phyloP scores from a whole-genome alignment of 2,888 invertebrate genomes.

The Liodrosophila aerea region DNA sequence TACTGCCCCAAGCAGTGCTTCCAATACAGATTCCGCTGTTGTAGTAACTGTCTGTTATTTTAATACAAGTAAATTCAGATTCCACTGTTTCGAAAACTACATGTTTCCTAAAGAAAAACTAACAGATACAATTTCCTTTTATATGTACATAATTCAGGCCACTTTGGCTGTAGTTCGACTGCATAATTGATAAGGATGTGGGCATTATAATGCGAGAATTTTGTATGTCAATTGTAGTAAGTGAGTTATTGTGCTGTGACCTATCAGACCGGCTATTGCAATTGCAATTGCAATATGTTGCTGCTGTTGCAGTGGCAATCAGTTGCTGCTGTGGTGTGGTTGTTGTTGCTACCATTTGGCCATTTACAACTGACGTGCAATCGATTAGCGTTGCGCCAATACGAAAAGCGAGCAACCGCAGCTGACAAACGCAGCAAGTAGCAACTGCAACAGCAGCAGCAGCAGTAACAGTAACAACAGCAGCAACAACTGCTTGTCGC shows the following conservation, averaged over 20 bases:
- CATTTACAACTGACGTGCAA: conserved; percentile 42
- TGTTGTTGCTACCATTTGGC: conserved; percentile 7
- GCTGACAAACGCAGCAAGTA: conserved; percentile 40
- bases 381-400: conserved; percentile 56
- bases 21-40: no score
- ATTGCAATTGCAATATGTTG: conserved; percentile 1
- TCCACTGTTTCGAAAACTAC: no score
- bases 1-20: no score
- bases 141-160: no score
- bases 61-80: no score
- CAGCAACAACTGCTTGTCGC: conserved; percentile 44
- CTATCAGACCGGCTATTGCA: conserved; percentile 8
- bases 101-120: no score
- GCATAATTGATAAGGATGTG: conserved; percentile 3
- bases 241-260: background rate
- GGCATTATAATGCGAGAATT: conserved; percentile 1
- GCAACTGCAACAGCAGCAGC: conserved; percentile 1
- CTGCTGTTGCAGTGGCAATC: conserved; percentile 11
- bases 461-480: conserved; percentile 7
- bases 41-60: no score
- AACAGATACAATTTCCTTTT: no score
- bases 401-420: conserved; percentile 36
- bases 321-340: conserved; percentile 6
- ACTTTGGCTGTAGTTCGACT: background rate
- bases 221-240: conserved; percentile 8